Conservation (phyloP, 1,140 invertebrate genomes). For the Paraescarpia echinospica region DNA sequence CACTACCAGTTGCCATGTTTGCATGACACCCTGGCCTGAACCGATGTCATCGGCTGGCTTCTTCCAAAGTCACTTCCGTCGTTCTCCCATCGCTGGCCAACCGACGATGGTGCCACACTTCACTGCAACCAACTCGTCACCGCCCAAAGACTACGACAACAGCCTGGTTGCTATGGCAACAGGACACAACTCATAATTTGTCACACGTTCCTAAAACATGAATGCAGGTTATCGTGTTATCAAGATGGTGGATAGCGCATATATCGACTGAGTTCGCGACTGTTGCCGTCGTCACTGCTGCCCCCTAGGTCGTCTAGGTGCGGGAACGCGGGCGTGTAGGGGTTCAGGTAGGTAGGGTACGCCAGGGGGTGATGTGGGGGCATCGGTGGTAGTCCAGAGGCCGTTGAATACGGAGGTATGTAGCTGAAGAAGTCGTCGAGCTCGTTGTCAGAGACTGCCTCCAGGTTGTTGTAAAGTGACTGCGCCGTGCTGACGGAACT, state of each 20-base stretch:
- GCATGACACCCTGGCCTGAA: neutral
- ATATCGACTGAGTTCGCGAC: neutral
- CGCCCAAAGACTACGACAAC: neutral
- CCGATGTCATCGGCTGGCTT: neutral
- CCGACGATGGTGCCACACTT: neutral
- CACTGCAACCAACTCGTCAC: neutral
- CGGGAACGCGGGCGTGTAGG: neutral
- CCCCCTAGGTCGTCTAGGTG: neutral
- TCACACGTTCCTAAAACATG: neutral
- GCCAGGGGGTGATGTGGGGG: neutral
- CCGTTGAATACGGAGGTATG: neutral
- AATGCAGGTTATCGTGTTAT: neutral
- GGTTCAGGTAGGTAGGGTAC: neutral
- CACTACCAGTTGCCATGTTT: neutral
- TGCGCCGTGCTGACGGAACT: neutral
- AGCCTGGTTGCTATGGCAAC: neutral
- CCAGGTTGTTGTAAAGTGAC: conserved; percentile 3
- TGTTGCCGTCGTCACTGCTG: neutral
- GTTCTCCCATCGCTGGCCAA: neutral
- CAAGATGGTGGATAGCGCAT: neutral
- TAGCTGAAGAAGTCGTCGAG: conserved; percentile 9
- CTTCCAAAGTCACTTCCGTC: neutral
- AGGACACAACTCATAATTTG: neutral
- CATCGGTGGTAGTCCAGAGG: neutral
- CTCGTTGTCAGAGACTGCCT: conserved; percentile 10